Conservation (phyloP, 2,888 invertebrate genomes). For the Oscheius sp. region DNA sequence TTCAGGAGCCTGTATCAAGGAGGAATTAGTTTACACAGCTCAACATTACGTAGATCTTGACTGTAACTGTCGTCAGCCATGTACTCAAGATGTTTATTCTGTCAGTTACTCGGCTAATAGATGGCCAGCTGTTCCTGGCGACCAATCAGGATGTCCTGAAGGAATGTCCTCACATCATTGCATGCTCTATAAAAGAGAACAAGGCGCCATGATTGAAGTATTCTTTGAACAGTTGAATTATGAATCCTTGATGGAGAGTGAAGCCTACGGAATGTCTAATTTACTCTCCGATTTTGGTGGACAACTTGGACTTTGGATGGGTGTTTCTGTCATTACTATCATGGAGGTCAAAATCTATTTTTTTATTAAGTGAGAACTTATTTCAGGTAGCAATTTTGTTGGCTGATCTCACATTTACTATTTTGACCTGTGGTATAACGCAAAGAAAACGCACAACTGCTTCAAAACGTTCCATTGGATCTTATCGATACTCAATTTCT, state of each 20-base stretch:
- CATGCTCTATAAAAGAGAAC: constrained; percentile 66
- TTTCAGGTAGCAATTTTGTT: constrained; percentile 28
- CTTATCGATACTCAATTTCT: background rate
- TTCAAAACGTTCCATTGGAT: constrained; percentile 23
- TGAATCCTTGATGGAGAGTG: constrained; percentile 69
- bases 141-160: constrained; percentile 61
- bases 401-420: background rate
- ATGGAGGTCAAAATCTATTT: constrained; percentile 31
- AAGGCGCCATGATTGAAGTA: constrained; percentile 72
- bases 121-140: constrained; percentile 63
- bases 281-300: constrained; percentile 71
- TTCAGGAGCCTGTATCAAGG: constrained; percentile 66
- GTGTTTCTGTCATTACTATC: constrained; percentile 67
- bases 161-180: constrained; percentile 63
- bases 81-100: constrained; percentile 69
- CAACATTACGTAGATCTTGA: constrained; percentile 48
- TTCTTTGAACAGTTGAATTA: constrained; percentile 72
- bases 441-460: constrained; percentile 7
- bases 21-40: constrained; percentile 59
- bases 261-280: constrained; percentile 71
- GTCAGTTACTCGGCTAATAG: constrained; percentile 65
- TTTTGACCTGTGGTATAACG: constrained; percentile 20
- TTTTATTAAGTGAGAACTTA: background rate
- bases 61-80: constrained; percentile 69
- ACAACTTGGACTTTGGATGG: constrained; percentile 69